Conservation (phyloP, 2,888 invertebrate species). For the Lacanobia wlatinum region DNA sequence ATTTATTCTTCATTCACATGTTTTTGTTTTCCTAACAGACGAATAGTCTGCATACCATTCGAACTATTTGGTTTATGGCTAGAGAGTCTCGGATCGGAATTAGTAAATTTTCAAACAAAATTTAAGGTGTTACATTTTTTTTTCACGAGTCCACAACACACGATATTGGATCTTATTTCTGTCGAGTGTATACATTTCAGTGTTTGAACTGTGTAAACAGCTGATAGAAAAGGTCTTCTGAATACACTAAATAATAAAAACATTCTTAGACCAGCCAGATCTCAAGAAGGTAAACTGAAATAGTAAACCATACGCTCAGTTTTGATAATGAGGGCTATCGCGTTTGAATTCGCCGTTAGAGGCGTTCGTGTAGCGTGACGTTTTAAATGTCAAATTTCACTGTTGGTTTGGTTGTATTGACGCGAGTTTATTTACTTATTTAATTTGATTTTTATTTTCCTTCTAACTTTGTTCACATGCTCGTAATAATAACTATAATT, state of each 20-base stretch:
- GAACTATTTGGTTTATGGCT: too few species aligned
- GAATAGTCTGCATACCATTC: background rate
- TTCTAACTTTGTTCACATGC: too few species aligned
- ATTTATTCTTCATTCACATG: background rate
- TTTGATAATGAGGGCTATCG: too few species aligned
- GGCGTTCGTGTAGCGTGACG: too few species aligned
- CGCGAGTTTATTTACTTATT: too few species aligned
- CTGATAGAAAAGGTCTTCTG: background rate
- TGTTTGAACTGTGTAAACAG: background rate
- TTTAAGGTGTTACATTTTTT: background rate
- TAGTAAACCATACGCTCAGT: background rate
- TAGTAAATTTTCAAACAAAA: background rate
- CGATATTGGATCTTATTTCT: background rate
- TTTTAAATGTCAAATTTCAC: too few species aligned
- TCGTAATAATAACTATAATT: too few species aligned
- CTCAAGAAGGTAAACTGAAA: too few species aligned
- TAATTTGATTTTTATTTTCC: too few species aligned
- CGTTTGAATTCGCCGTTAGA: too few species aligned
- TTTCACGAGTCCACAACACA: background rate
- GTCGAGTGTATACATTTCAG: background rate
- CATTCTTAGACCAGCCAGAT: slow-evolving; percentile 6
- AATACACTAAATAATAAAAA: background rate
- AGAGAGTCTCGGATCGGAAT: too few species aligned
- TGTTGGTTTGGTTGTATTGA: too few species aligned
- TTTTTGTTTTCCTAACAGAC: background rate